A percentile compares a stretch with the other conserved stretches of the same genome.
These are phyloP conservation scores for Danio albolineatus DNA, from an alignment of 2,797 vertebrate species.

Conservation along the genomic window DNA sequence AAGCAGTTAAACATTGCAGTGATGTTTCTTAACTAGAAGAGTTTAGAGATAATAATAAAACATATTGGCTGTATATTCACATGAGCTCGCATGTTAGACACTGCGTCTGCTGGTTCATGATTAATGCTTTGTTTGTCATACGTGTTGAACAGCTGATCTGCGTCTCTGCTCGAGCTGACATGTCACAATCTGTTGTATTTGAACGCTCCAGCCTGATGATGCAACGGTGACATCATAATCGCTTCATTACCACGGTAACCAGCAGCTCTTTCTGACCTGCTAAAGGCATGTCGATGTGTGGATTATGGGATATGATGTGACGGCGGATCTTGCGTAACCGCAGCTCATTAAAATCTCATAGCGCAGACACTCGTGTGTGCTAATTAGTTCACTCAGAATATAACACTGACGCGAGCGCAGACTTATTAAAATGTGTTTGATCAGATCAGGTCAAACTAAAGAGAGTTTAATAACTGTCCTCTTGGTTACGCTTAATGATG, in stretches of 20 bases:
- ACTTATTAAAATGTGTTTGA: constrained; percentile 49
- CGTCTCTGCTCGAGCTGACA: neutral
- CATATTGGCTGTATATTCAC: neutral
- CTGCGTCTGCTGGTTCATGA: neutral
- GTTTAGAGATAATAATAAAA: neutral
- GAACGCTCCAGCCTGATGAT: constrained; percentile 16
- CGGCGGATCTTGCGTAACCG: neutral
- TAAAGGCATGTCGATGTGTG: neutral
- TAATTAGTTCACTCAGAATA: constrained; percentile 14
- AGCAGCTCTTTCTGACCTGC: constrained; percentile 4
- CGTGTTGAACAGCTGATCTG: neutral
- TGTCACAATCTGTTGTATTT: neutral
- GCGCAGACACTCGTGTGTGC: neutral
- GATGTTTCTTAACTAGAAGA: neutral
- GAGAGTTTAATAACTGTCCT: constrained; percentile 33
- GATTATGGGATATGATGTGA: constrained; percentile 12
- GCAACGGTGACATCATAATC: constrained; percentile 13
- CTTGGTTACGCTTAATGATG: neutral
- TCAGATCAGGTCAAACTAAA: constrained; percentile 46
- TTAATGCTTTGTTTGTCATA: neutral
- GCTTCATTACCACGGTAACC: neutral
- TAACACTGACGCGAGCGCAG: neutral
- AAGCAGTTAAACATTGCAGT: neutral
- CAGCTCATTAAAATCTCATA: constrained; percentile 22
- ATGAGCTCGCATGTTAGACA: neutral